phyloP scores from a whole-genome alignment of 1,140 invertebrate genomes.

The Tetragonula clypearis region DNA sequence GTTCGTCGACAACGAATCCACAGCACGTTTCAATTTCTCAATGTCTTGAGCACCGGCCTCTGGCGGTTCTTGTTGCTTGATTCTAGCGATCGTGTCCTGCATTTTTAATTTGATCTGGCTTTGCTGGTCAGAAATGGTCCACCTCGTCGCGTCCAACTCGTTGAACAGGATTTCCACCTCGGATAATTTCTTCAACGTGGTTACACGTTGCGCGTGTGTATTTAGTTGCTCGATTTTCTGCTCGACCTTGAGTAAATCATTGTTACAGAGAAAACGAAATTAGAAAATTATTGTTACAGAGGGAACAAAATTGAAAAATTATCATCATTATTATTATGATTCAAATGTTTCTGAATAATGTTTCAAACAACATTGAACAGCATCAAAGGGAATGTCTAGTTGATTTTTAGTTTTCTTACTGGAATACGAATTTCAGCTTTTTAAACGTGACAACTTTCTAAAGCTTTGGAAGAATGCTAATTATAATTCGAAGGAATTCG shows the following conservation, averaged over 20 bases:
- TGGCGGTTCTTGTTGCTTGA: constrained; percentile 87
- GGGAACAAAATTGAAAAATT: too few species aligned
- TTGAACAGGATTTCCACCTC: constrained; percentile 39
- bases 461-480: not conserved
- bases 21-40: constrained; percentile 85
- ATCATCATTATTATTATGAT: too few species aligned
- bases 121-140: constrained; percentile 84
- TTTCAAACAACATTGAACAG: too few species aligned
- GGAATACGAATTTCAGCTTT: too few species aligned
- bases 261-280: not conserved
- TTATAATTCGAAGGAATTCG: too few species aligned
- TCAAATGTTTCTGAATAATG: too few species aligned
- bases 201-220: constrained; percentile 11
- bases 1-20: constrained; percentile 81
- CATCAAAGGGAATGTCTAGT: too few species aligned
- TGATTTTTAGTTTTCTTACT: too few species aligned
- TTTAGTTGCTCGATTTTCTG: constrained; percentile 68
- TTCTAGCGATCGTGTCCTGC: constrained; percentile 85
- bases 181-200: constrained; percentile 4
- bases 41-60: constrained; percentile 87
- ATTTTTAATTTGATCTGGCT: constrained; percentile 84
- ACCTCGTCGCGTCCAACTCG: constrained; percentile 83
- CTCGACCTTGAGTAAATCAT: constrained; percentile 66
- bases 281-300: not conserved
- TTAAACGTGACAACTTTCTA: too few species aligned